phyloP scores from a whole-genome alignment of 2,888 invertebrate genomes.

The Agrenia bidenticulata region DNA sequence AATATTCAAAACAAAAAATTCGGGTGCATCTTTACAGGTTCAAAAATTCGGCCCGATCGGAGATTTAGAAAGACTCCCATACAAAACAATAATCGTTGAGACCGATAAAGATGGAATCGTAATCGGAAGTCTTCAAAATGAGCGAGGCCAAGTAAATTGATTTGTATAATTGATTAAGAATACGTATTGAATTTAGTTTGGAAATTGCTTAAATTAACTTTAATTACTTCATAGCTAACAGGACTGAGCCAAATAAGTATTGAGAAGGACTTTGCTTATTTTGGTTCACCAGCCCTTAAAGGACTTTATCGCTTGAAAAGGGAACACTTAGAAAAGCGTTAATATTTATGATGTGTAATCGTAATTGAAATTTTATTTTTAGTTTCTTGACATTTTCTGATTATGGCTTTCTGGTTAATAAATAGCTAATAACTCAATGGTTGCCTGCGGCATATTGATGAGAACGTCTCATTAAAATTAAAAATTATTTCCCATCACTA shows the following conservation, averaged over 20 bases:
- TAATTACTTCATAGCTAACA: not conserved
- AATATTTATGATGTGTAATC: slow-evolving; percentile 70
- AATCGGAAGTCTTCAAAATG: slow-evolving; percentile 67
- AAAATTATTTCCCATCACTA: too few relatives aligned
- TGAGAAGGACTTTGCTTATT: slow-evolving; percentile 36
- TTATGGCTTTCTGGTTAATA: too few relatives aligned
- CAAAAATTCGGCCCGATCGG: slow-evolving; percentile 64
- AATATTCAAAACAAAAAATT: slow-evolving; percentile 33
- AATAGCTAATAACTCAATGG: too few relatives aligned
- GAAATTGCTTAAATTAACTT: not conserved
- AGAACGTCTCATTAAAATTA: too few relatives aligned
- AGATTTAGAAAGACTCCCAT: slow-evolving; percentile 56
- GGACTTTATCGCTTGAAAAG: slow-evolving; percentile 38
- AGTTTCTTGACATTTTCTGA: too few relatives aligned
- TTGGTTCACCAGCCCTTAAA: slow-evolving; percentile 26
- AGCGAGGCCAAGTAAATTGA: slow-evolving; percentile 61
- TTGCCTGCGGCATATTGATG: too few relatives aligned
- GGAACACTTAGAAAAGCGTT: slow-evolving; percentile 63
- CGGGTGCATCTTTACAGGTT: slow-evolving; percentile 63
- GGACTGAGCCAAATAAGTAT: not conserved
- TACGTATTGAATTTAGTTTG: not conserved
- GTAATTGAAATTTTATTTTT: too few relatives aligned
- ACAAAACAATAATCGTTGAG: slow-evolving; percentile 64
- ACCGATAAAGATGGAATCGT: slow-evolving; percentile 72
- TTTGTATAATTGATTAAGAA: not conserved